phyloP scores from a whole-genome alignment of 2,797 vertebrate genomes.

The Coracias cyanogaster region DNA sequence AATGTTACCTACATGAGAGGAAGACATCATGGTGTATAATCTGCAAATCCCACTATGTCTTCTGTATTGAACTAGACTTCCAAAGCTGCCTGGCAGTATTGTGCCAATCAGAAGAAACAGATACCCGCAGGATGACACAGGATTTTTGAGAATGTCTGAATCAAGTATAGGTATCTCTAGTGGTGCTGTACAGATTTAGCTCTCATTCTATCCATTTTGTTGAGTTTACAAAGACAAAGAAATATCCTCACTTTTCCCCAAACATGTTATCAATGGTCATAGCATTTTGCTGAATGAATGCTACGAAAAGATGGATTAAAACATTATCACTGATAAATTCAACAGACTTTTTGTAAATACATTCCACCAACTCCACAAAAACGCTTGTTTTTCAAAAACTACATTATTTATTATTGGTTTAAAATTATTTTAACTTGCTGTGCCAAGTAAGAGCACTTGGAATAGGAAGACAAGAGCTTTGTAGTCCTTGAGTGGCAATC shows the following conservation, averaged over 20 bases:
- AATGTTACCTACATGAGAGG: neutral
- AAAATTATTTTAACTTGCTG: neutral
- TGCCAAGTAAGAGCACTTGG: slow-evolving; percentile 13
- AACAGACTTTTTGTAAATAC: neutral
- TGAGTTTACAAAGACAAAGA: neutral
- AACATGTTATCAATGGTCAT: neutral
- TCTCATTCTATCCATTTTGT: neutral
- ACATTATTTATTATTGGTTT: slow-evolving; percentile 6
- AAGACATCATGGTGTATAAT: neutral
- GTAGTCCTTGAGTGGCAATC: neutral
- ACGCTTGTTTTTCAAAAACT: neutral
- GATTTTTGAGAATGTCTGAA: neutral
- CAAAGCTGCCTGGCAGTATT: neutral
- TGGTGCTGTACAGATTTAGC: neutral
- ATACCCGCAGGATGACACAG: neutral
- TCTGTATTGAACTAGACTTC: neutral
- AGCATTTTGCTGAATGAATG: neutral
- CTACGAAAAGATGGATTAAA: neutral
- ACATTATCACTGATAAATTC: neutral
- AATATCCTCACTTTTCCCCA: neutral
- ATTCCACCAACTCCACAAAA: neutral
- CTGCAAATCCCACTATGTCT: neutral
- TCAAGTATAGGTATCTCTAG: neutral
- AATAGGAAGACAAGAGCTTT: neutral
- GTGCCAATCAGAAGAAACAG: neutral